Percentiles rank a stretch among this genome's conserved stretches.
These are phyloP conservation scores for Nomada flava DNA, from an alignment of 2,888 invertebrate species.

Conservation along the genomic window DNA sequence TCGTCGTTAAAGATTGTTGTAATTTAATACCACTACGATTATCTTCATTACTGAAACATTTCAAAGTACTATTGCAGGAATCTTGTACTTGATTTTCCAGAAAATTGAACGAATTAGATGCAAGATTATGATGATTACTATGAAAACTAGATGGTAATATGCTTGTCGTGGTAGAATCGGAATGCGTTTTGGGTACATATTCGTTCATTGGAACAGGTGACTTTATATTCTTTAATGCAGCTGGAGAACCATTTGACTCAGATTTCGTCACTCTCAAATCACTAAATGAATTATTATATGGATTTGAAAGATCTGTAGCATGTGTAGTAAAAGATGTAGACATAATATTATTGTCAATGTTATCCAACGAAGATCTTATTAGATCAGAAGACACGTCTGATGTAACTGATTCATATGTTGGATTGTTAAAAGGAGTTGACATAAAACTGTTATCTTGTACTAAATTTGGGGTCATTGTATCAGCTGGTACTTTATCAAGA, in stretches of 20 bases:
- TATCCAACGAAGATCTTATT: slow-evolving; percentile 65
- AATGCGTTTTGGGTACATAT: slow-evolving; percentile 32
- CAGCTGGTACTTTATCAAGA: slow-evolving; percentile 35
- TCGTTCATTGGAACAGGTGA: slow-evolving; percentile 39
- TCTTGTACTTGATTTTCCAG: slow-evolving; percentile 58
- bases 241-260: slow-evolving; percentile 31
- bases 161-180: slow-evolving; percentile 35
- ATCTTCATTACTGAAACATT: slow-evolving; percentile 41
- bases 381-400: slow-evolving; percentile 68
- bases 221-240: slow-evolving; percentile 40
- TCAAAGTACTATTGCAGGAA: slow-evolving; percentile 55
- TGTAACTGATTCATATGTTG: slow-evolving; percentile 68
- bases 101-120: slow-evolving; percentile 74
- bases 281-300: slow-evolving; percentile 40
- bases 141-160: slow-evolving; percentile 53
- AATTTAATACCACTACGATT: slow-evolving; percentile 31
- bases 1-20: slow-evolving; percentile 55
- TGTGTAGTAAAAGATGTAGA: slow-evolving; percentile 78
- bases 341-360: slow-evolving; percentile 75
- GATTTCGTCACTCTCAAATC: slow-evolving; percentile 32
- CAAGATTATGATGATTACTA: slow-evolving; percentile 67
- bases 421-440: slow-evolving; percentile 72
- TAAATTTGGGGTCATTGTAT: slow-evolving; percentile 37
- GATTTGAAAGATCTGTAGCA: slow-evolving; percentile 38
- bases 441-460: slow-evolving; percentile 67